phyloP scores from a whole-genome alignment of 2,113 vertebrate genomes.

The Sylvilagus bachmani region DNA sequence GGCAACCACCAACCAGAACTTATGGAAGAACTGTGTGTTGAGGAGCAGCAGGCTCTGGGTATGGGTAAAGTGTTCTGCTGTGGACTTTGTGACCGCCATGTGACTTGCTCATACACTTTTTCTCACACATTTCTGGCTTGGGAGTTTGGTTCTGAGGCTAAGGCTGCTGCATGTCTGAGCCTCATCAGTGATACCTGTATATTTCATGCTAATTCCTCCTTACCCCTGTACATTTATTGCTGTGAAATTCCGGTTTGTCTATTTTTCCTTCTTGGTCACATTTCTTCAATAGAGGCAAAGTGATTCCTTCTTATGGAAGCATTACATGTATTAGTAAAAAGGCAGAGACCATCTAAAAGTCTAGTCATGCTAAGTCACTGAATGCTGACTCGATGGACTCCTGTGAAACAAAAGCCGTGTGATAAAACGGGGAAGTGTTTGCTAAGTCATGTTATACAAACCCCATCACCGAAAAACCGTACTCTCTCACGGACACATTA shows the following conservation, averaged over 20 bases:
- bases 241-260: conserved; percentile 16
- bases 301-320: neutral
- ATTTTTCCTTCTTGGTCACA: neutral
- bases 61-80: neutral
- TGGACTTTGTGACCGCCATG: neutral
- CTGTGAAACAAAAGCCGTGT: conserved; percentile 21
- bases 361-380: conserved; percentile 15
- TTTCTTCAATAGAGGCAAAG: conserved; percentile 6
- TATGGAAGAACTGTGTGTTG: neutral
- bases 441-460: conserved; percentile 44
- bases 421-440: conserved; percentile 11
- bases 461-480: neutral
- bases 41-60: neutral
- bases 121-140: neutral
- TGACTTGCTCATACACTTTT: neutral
- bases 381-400: neutral
- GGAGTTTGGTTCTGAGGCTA: conserved; percentile 20
- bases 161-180: neutral
- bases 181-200: neutral
- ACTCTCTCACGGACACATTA: neutral
- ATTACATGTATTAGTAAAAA: conserved; percentile 9
- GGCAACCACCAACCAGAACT: neutral
- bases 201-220: conserved; percentile 12
- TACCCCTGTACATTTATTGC: neutral
- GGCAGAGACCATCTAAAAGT: conserved; percentile 15